Evolutionary conservation across 2,113 vertebrate species (phyloP).

Genomic region (Oncorhynchus keta): DNA sequence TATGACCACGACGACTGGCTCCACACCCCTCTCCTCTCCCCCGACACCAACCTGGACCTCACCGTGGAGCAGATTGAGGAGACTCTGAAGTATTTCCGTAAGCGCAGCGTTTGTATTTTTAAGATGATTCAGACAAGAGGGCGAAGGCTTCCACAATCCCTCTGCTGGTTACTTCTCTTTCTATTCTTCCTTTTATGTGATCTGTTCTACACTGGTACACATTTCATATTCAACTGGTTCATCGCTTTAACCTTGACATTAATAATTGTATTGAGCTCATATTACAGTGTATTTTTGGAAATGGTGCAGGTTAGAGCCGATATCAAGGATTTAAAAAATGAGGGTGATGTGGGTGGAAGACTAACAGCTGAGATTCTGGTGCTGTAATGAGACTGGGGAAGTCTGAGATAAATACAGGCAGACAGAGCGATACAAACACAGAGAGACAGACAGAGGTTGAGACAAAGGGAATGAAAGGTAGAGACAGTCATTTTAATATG

Average conservation of each 20-base stretch:
- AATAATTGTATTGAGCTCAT: background rate
- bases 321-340: background rate
- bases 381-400: background rate
- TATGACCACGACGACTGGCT: conserved; percentile 99
- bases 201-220: background rate
- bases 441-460: background rate
- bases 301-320: conserved; percentile 69
- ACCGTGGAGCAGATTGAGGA: conserved; percentile 96
- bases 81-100: conserved; percentile 97
- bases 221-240: background rate
- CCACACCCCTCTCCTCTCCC: conserved; percentile 91
- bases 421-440: background rate
- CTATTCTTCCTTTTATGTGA: background rate
- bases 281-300: background rate
- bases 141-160: background rate
- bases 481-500: background rate
- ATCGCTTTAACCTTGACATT: background rate
- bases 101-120: conserved; percentile 63
- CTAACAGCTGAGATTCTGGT: background rate
- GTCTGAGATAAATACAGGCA: conserved; percentile 63
- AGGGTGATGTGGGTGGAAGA: conserved; percentile 20
- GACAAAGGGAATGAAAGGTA: background rate
- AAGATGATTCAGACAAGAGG: too few species aligned
- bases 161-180: background rate
- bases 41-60: conserved; percentile 85